Evolutionary conservation across 1,140 invertebrate genomes (phyloP).

Genomic region (Luehdorfia chinensis): DNA sequence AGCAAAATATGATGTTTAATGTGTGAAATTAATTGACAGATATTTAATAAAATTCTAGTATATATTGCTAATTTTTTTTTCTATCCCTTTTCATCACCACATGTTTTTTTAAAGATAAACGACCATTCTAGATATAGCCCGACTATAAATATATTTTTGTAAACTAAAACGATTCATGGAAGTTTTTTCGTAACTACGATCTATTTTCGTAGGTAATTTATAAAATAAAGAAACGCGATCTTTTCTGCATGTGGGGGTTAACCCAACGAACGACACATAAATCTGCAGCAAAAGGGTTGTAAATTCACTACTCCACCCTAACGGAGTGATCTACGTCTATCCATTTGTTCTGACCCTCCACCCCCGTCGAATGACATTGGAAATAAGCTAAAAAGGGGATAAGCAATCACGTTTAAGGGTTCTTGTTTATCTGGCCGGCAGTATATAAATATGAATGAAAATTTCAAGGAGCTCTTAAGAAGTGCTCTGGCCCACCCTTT

Average conservation of each 20-base stretch:
- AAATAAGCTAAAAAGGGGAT: slow-evolving; percentile 19
- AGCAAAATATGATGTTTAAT: too few species aligned
- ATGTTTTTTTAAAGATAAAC: too few species aligned
- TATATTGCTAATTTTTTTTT: too few species aligned
- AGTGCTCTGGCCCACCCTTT: slow-evolving; percentile 50
- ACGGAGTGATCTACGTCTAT: slow-evolving; percentile 41
- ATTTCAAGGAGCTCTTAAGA: slow-evolving; percentile 54
- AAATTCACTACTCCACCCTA: slow-evolving; percentile 54
- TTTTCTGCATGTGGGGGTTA: slow-evolving; percentile 62
- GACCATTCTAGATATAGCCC: too few species aligned
- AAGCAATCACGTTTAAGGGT: slow-evolving; percentile 16
- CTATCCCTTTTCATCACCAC: too few species aligned
- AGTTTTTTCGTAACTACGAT: slow-evolving; percentile 19
- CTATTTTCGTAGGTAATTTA: slow-evolving; percentile 61
- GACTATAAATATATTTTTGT: too few species aligned
- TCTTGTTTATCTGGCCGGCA: slow-evolving; percentile 32
- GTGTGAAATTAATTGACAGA: too few species aligned
- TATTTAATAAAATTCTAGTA: too few species aligned
- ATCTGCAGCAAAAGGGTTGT: slow-evolving; percentile 66
- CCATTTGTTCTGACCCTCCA: slow-evolving; percentile 31
- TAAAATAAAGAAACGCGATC: slow-evolving; percentile 67
- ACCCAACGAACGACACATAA: slow-evolving; percentile 52
- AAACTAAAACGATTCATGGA: too few species aligned
- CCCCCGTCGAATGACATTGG: slow-evolving; percentile 9
- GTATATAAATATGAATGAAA: slow-evolving; percentile 60